These are phyloP conservation scores for Epinephelus cyanopodus DNA, from an alignment of 2,113 vertebrate species.

Conservation along the genomic window DNA sequence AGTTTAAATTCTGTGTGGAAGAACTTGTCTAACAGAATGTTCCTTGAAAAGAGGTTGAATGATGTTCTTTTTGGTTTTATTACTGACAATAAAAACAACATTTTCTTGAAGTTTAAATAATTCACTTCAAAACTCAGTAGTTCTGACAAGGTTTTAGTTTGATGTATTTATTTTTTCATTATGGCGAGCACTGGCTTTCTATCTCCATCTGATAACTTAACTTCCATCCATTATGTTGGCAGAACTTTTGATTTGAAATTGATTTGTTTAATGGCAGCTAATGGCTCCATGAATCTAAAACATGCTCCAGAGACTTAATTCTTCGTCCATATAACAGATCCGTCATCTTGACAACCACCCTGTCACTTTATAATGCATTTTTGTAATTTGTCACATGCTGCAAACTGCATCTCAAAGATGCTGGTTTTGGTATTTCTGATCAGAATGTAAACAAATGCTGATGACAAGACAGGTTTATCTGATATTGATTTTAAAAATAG, in stretches of 20 bases:
- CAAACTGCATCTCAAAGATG: background rate
- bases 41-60: background rate
- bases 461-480: background rate
- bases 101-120: background rate
- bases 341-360: conserved; percentile 42
- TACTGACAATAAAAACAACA: background rate
- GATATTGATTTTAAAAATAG: background rate
- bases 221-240: conserved; percentile 63
- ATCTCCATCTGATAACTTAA: conserved; percentile 36
- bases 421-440: background rate
- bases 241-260: conserved; percentile 65
- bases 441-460: background rate
- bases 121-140: background rate
- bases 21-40: background rate
- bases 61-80: background rate
- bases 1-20: background rate
- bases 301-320: conserved; percentile 33
- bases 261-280: conserved; percentile 59
- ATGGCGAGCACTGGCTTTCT: conserved; percentile 40
- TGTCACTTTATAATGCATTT: conserved; percentile 20
- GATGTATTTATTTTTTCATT: background rate
- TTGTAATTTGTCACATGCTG: conserved; percentile 4
- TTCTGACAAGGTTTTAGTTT: background rate
- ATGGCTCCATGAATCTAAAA: conserved; percentile 57
- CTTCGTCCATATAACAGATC: conserved; percentile 40